Percentiles rank a stretch among this genome's conserved stretches.
Conservation (phyloP, 2,888 invertebrate genomes). For the Terebella lapidaria region DNA sequence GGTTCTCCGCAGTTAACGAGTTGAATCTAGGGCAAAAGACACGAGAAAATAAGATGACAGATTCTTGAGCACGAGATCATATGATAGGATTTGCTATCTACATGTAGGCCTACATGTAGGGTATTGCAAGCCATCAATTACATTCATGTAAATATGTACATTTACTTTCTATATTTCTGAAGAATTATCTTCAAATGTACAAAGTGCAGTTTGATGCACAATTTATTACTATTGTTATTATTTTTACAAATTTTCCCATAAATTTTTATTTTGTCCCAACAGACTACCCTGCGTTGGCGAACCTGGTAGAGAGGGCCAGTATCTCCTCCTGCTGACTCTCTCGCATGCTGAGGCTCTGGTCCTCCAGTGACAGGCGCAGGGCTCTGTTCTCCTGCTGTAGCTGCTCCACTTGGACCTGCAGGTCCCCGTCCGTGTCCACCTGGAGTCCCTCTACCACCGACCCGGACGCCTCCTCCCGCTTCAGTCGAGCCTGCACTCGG, state of each 20-base stretch:
- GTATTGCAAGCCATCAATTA: too few species aligned
- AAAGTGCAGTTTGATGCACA: too few species aligned
- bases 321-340: constrained; percentile 1
- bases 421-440: constrained; percentile 1
- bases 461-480: background rate
- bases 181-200: too few species aligned
- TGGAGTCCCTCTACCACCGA: background rate
- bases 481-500: background rate
- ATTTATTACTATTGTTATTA: too few species aligned
- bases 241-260: too few species aligned
- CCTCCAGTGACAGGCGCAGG: background rate
- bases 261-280: too few species aligned
- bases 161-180: too few species aligned
- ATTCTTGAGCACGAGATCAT: too few species aligned
- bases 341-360: constrained; percentile 4
- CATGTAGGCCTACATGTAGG: too few species aligned
- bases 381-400: background rate
- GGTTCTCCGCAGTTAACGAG: background rate
- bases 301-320: background rate
- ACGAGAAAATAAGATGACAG: background rate
- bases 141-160: too few species aligned
- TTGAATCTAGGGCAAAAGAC: background rate
- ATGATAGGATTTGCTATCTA: too few species aligned
- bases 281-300: too few species aligned
- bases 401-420: background rate